Percentiles rank a stretch among this genome's conserved stretches.
Conservation (phyloP, 2,113 vertebrate species). For the Chaenocephalus aceratus region DNA sequence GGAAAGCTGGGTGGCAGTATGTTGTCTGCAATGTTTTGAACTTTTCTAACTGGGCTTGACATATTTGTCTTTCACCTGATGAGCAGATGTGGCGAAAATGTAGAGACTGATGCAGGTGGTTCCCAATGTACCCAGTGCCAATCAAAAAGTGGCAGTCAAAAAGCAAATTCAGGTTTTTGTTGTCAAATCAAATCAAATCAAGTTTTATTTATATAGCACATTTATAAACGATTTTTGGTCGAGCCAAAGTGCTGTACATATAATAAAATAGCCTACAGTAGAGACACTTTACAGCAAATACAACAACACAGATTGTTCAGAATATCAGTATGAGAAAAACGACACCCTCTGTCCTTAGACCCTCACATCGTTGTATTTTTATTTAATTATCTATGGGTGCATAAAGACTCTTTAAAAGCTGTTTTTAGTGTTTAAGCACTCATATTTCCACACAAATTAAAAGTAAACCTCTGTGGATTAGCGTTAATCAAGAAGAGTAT, state of each 20-base stretch:
- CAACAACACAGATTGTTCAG: too few species aligned
- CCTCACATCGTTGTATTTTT: background rate
- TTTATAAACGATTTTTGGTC: too few species aligned
- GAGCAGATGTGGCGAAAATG: conserved; percentile 18
- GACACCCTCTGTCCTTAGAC: too few species aligned
- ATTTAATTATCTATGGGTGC: background rate
- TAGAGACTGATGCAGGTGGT: conserved; percentile 10
- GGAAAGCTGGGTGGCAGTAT: conserved; percentile 61
- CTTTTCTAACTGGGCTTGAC: conserved; percentile 59
- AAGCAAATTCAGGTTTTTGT: background rate
- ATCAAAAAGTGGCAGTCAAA: background rate
- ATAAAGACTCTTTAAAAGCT: background rate
- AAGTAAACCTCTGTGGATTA: background rate
- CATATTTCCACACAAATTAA: background rate
- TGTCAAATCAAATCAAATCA: too few species aligned
- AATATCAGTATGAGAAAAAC: too few species aligned
- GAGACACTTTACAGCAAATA: too few species aligned
- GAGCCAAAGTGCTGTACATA: too few species aligned
- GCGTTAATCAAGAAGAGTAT: background rate
- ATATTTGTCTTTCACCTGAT: conserved; percentile 45
- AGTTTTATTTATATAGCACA: too few species aligned
- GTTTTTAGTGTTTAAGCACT: background rate
- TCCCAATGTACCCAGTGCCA: background rate
- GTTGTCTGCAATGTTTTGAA: conserved; percentile 57
- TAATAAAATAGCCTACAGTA: too few species aligned